Evolutionary conservation across 2,113 vertebrate genomes (phyloP), one percentile per base, ranked within the genome.

Genomic region (Redunca redunca): DNA sequence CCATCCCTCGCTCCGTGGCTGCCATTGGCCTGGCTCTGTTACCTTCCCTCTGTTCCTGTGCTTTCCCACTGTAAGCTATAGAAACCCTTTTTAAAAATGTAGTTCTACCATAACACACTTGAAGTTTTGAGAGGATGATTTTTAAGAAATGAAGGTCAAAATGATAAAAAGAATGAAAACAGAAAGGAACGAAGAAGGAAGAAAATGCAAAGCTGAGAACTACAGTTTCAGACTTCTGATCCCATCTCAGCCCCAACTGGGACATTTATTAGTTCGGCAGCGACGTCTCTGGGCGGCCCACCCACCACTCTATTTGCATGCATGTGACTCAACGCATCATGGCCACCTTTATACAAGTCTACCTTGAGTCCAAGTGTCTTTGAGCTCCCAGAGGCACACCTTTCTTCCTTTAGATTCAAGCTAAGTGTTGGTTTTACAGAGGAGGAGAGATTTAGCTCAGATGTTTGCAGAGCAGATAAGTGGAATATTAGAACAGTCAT

Each of bases 281-380:
- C 4, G 88, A 52, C 1, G 1, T 5, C 23, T 21, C 19, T 10
- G 6, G n/a, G 48, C 30, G 40, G 80, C 0, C 5, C 6, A 2
- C 2, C 0, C 25, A 43, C 15, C 14, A 19, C 10, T 10, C 15
- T 4, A 11, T 36, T 13, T 26, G 60, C 14, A 4, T 6, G 2
- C 13, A 2, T 0, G 0, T 9, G 11, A 43, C 17, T 58, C 78
- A 33, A 2, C 0, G 6, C 3, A 1, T 16, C 23, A 4, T 6
- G 17, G 12, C 5, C 23, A 23, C 28, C 15, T 82, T 82, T 9
- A 43, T 3, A 14, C 4, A 11, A 15, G 28, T 60, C 25, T 16
- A 3, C 58, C 57, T 58, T 19, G 9, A 11, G 48, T n/a, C 8
- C 55, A 19, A 26, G 71, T 28, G 43, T 43, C 26, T 25, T 0